Base-by-base conservation (phyloP, 2,888 invertebrate species). In the Blomia tropicalis region DNA sequence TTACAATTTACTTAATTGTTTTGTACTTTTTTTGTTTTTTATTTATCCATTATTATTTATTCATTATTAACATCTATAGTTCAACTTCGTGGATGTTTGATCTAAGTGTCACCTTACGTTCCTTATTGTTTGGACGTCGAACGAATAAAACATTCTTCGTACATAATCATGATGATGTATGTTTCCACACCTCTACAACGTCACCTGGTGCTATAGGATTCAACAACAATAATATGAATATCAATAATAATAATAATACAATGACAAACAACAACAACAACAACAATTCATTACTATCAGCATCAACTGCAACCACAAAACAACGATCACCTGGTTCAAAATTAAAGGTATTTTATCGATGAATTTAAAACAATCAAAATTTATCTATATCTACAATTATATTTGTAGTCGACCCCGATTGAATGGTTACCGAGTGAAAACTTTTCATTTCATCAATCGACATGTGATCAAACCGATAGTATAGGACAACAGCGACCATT, bases 401-500 rank as follows among this genome's bases (percentile, higher is more conserved):
- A 17, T 19, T 56, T 56, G 2, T 31, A 56, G 56, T 32, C 56
- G 23, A 56, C 29, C 19, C 11, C 11, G 14, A 25, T 56, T 31
- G 56, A 56, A 11, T 56, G 29, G 25, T 31, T 56, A 25, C 29
- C 56, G 14, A 23, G 11, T 30, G 29, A 29, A 27, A 56, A 56
- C 29, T 56, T 56, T 25, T 22, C 29, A 14, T 56, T 56, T 36
- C 56, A 56, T 36, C 32, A 23, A 36, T 56, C 51, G 27, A 47
- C 7, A 7, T 17, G 36, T 36, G 36, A 36, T 11, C 14, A 7
- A 22, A 19, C 14, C 7, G 51, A 47, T 7, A 19, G 7, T 22
- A n/a, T n/a, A n/a, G 14, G 14, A 17, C 7, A 47, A 19, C 23
- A 7, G 5, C 25, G 81, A 68, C 88, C 89, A 0, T 72, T 89